Conservation (phyloP, 2,113 vertebrate genomes). For the Hyaena hyaena region DNA sequence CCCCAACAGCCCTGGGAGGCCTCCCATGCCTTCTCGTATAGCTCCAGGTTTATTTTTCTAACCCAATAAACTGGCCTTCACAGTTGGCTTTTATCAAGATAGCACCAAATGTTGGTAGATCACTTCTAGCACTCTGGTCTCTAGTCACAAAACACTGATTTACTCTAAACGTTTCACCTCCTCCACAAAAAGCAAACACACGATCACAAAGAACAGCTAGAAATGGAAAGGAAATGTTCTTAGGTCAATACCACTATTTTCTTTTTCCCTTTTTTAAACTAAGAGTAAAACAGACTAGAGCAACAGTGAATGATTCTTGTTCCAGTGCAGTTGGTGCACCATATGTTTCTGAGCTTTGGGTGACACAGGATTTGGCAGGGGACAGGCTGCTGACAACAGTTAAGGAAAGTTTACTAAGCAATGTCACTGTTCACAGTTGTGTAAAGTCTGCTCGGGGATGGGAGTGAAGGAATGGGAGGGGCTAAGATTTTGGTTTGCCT, state of each 20-base stretch:
- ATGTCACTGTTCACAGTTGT: background rate
- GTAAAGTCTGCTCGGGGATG: background rate
- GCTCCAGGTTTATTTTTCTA: background rate
- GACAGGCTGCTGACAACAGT: background rate
- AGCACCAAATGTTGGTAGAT: background rate
- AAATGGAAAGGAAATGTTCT: conserved; percentile 31
- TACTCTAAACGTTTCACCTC: background rate
- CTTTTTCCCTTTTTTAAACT: background rate
- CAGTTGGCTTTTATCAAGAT: background rate
- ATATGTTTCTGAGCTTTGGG: conserved; percentile 19
- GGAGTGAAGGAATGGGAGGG: background rate
- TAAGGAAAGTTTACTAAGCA: conserved; percentile 1
- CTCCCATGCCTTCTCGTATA: background rate
- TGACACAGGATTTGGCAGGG: conserved; percentile 25
- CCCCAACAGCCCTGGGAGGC: background rate
- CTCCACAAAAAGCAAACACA: conserved; percentile 5
- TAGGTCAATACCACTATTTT: background rate
- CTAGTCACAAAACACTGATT: background rate
- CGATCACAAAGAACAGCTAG: background rate
- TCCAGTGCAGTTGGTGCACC: background rate
- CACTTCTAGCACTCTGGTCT: background rate
- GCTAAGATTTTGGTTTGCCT: background rate
- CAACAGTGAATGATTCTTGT: background rate
- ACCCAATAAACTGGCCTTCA: background rate
- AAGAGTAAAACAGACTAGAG: conserved; percentile 12